phyloP scores from a whole-genome alignment of 2,113 vertebrate genomes.

The Beaufortia kweichowensis region DNA sequence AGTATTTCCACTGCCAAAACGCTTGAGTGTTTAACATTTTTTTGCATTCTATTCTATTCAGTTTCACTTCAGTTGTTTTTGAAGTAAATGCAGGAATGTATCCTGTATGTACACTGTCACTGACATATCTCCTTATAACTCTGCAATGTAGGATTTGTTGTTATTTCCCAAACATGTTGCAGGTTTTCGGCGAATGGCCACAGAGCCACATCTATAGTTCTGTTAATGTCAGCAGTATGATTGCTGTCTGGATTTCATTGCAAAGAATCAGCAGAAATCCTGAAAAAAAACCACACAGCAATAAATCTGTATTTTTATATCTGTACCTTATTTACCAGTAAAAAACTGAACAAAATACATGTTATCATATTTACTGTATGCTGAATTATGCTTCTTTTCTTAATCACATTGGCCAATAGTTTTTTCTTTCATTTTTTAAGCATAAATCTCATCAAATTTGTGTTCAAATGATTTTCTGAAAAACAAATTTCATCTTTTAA shows the following conservation, averaged over 20 bases:
- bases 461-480: too few species aligned
- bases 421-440: too few species aligned
- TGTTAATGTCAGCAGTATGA: neutral
- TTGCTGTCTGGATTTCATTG: neutral
- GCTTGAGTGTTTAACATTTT: neutral
- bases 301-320: neutral
- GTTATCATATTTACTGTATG: too few species aligned
- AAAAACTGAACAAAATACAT: too few species aligned
- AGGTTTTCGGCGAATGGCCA: constrained; percentile 1
- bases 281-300: neutral
- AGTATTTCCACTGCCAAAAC: neutral
- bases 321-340: neutral
- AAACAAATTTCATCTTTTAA: too few species aligned
- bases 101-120: neutral
- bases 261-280: neutral
- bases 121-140: neutral
- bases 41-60: neutral
- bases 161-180: neutral
- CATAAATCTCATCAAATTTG: too few species aligned
- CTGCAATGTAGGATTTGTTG: neutral
- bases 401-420: too few species aligned
- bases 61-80: neutral
- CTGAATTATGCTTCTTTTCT: too few species aligned
- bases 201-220: neutral
- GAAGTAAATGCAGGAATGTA: too few species aligned